Base-by-base conservation (phyloP, 2,888 invertebrate species). In the Lysandra coridon region DNA sequence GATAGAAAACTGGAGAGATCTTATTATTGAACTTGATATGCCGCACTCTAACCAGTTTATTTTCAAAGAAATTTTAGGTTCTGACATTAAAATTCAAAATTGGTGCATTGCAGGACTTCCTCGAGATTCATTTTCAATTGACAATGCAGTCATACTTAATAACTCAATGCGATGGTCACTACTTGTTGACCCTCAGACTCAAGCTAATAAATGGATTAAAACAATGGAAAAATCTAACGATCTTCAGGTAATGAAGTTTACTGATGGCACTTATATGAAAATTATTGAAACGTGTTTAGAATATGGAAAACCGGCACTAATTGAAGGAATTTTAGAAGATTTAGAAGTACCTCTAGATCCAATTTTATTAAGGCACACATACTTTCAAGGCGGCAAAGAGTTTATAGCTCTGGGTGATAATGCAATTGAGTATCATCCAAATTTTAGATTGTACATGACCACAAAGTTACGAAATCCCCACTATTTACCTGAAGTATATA, bases 181-280 rank as follows among this genome's bases (percentile, higher is more conserved):
- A 82, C 95, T 98, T 85, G 96, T 98, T 79, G 98, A 98, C 92
- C 98, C 98, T 1, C 97, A 98, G 91, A 96, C 96, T 69, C 98
- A 98, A 90, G 98, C 98, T 1, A 97, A 97, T 89, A 97, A 96
- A 88, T 98, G 98, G 98, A 96, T 98, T 37, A 97, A 97, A 91
- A 97, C 96, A 82, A 96, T 97, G 96, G 98, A 98, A 90, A 97
- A 97, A 86, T 90, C 94, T 1, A 96, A 96, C 87, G 96, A 96
- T 81, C 89, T 98, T 78, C 95, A 96, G 84, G 94, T 97, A 3
- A 94, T 98, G 44, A 97, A 97, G 87, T 96, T 97, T 85, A 96
- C 96, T 0, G 97, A 97, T 88, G 91, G 95, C 0, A 96, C 96
- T 90, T 98, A 97, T 86, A 97, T 97, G 96, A 95, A 96, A 85